These are phyloP conservation scores for Oscheius onirici DNA, from an alignment of 2,888 invertebrate genomes.

Conservation along the genomic window DNA sequence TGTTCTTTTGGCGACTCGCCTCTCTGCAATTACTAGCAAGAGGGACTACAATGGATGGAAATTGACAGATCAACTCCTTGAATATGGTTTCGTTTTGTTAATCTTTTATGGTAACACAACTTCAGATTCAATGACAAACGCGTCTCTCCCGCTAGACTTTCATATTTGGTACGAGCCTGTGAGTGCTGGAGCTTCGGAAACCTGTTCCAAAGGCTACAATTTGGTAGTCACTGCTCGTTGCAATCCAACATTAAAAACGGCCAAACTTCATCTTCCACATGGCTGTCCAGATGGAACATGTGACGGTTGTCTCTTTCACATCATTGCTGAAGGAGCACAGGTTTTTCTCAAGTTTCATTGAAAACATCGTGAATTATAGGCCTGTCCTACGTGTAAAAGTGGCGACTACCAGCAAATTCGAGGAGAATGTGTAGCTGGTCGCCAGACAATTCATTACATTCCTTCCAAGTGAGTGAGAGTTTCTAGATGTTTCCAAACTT, in stretches of 20 bases:
- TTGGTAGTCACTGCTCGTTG: slow-evolving; percentile 76
- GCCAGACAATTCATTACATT: slow-evolving; percentile 76
- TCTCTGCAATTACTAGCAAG: slow-evolving; percentile 55
- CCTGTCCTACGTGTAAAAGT: slow-evolving; percentile 76
- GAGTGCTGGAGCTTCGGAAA: slow-evolving; percentile 54
- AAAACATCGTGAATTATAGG: slow-evolving; percentile 69
- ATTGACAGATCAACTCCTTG: slow-evolving; percentile 62
- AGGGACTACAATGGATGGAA: slow-evolving; percentile 47
- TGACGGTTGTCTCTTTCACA: slow-evolving; percentile 77
- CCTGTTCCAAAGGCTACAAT: slow-evolving; percentile 75
- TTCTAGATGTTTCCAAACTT: neutral
- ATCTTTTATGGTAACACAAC: neutral
- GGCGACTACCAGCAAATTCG: slow-evolving; percentile 74
- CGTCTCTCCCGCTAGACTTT: slow-evolving; percentile 61
- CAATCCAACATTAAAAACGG: slow-evolving; percentile 67
- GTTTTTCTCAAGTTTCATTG: neutral
- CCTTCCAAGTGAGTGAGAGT: slow-evolving; percentile 69
- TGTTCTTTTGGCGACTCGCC: slow-evolving; percentile 52
- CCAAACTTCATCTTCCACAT: slow-evolving; percentile 60
- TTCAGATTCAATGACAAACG: slow-evolving; percentile 45
- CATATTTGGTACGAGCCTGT: slow-evolving; percentile 65
- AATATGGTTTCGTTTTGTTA: slow-evolving; percentile 56
- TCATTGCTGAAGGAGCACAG: slow-evolving; percentile 63
- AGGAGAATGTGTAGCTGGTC: slow-evolving; percentile 76
- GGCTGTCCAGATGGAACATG: slow-evolving; percentile 75